phyloP scores from a whole-genome alignment of 2,113 vertebrate genomes.

The Corapipo altera region DNA sequence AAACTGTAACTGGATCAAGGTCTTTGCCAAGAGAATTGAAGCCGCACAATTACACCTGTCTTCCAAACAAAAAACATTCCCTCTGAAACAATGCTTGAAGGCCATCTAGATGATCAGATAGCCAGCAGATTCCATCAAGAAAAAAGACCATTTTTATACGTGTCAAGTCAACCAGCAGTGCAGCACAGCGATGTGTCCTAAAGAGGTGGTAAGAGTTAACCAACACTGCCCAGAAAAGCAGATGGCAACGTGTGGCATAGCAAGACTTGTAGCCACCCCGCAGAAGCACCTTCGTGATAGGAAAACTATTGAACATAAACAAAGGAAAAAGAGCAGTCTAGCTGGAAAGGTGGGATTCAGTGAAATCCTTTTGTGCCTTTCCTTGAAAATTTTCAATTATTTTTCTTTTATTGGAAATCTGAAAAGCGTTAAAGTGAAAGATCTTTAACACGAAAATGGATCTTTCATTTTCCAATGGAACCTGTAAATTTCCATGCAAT shows the following conservation, averaged over 20 bases:
- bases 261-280: neutral
- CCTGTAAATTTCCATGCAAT: constrained; percentile 49
- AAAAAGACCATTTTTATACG: neutral
- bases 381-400: neutral
- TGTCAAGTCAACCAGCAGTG: neutral
- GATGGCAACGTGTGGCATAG: neutral
- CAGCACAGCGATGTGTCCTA: neutral
- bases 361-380: neutral
- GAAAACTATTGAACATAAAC: neutral
- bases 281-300: neutral
- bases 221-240: neutral
- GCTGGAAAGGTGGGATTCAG: neutral
- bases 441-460: neutral
- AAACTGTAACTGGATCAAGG: neutral
- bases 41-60: neutral
- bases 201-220: neutral
- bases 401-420: neutral
- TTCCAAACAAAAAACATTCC: neutral
- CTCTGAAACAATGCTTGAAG: neutral
- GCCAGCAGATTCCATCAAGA: neutral
- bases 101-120: neutral
- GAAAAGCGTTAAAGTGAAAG: neutral
- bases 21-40: neutral
- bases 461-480: constrained; percentile 20
- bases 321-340: neutral